These are phyloP conservation scores for Anoplolepis gracilipes DNA, from an alignment of 1,140 invertebrate genomes.

Conservation along the genomic window DNA sequence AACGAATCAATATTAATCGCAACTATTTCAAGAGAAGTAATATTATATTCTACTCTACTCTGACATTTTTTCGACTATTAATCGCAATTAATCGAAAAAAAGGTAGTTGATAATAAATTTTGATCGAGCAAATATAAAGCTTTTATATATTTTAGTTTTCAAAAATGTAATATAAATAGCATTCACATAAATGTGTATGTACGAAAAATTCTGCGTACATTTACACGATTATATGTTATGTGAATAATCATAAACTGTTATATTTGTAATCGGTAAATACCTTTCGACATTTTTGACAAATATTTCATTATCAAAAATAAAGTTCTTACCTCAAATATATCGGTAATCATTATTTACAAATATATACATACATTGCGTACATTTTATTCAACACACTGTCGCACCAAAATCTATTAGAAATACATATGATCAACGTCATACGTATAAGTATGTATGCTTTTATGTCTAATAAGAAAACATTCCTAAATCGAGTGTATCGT, in stretches of 20 bases:
- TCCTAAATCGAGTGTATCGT: not conserved
- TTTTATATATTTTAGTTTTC: not conserved
- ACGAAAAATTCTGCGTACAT: not conserved
- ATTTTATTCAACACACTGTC: not conserved
- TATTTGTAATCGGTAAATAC: not conserved
- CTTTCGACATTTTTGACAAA: not conserved
- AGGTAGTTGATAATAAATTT: not conserved
- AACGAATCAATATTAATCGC: not conserved
- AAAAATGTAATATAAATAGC: not conserved
- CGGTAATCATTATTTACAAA: not conserved
- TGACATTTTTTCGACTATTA: not conserved
- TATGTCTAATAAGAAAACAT: no score
- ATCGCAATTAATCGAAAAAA: not conserved
- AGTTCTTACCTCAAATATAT: not conserved
- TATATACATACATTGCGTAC: no score
- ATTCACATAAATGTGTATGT: no score
- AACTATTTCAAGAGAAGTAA: not conserved
- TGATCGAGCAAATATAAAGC: not conserved
- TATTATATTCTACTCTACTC: not conserved
- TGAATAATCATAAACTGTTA: not conserved
- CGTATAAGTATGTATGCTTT: not conserved
- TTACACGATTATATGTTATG: not conserved
- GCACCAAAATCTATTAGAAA: not conserved
- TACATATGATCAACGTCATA: not conserved
- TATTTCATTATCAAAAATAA: not conserved